Evolutionary conservation across 2,113 vertebrate species (phyloP), one percentile per base, ranked within the genome.

Genomic region (Symphodus melops): DNA sequence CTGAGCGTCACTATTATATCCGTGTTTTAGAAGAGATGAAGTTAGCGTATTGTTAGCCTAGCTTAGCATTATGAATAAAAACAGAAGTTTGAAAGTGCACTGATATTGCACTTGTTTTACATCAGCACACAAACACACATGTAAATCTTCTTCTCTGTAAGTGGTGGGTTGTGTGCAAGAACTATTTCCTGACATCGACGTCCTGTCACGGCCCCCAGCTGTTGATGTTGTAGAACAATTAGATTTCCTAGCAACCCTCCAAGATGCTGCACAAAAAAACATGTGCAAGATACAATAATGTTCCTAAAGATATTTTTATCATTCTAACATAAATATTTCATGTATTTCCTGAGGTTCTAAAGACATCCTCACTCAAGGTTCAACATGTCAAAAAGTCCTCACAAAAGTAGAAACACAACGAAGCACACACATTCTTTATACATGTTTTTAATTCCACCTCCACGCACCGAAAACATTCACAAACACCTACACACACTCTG

Each of bases 401-500:
- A 33, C 17, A 20, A 14, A 21, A 5, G 33, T 39, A 67, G 64
- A 11, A 54, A 67, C 19, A 20, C 3, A 36, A 51, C 9, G 10
- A 28, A 0, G 7, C 13, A 17, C 23, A 62, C 23, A 55, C 51
- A 36, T 36, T 46, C 39, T 23, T 23, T 36, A 21, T 55, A 6
- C 51, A 54, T 19, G 71, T 48, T 64, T 64, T 73, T n/a, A 65
- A 14, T 57, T 57, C 61, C 28, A 57, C 41, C 60, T 49, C 28
- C 28, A 33, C 8, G 1, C 10, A 49, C 42, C 42, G 5, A 11
- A 56, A 56, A 55, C 39, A 46, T 55, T 55, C 25, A 46, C 51
- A 44, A 54, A 63, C 70, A 48, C 37, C 23, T 20, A 63, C 59
- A 10, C 59, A 10, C 58, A 12, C 21, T 25, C 25, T 25, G 25